Base-by-base conservation (phyloP, 2,113 vertebrate genomes). In the Chionodraco myersi region DNA sequence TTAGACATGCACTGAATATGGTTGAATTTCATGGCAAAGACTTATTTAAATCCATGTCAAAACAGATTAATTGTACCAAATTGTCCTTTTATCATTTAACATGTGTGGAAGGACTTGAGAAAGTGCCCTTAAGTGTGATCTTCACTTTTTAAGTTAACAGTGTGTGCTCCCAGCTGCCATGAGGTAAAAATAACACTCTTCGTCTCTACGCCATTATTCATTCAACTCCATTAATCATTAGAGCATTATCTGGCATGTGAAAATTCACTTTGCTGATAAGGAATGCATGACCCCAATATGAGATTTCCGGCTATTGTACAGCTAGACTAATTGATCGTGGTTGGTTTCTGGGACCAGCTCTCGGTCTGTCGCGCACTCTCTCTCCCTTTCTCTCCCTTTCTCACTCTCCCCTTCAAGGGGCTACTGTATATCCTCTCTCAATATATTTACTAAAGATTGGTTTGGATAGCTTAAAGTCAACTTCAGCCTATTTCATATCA, bases 211-310 rank as follows among this genome's bases (percentile, higher is more conserved):
- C 89, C 80, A 92, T 94, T 83, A 89, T 91, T 93, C 88, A 92
- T 92, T 91, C 86, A 85, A 83, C 86, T 90, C 73, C 86, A 93
- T 94, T 93, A 93, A 91, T 94, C 92, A 94, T 91, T 89, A 90
- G 71, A 89, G 80, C 88, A 89, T 93, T 93, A 93, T 94, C 86
- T 91, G 87, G 92, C 92, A 90, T 93, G 90, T 92, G 91, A 93
- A 93, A 94, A 93, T 93, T 86, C 84, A 84, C 83, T 86, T 66
- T 4, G 83, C 91, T 89, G 92, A 92, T 90, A 93, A 94, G 88
- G 86, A 92, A 92, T 90, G 83, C 90, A 86, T 88, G 86, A 89
- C 86, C 91, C 90, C 92, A 91, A 93, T 93, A 94, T 92, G 92
- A 92, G 88, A 92, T 93, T 94, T 92, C 91, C 88, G 62, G 86